Base-by-base conservation (phyloP, 1,140 invertebrate species). In the Delia radicum region DNA sequence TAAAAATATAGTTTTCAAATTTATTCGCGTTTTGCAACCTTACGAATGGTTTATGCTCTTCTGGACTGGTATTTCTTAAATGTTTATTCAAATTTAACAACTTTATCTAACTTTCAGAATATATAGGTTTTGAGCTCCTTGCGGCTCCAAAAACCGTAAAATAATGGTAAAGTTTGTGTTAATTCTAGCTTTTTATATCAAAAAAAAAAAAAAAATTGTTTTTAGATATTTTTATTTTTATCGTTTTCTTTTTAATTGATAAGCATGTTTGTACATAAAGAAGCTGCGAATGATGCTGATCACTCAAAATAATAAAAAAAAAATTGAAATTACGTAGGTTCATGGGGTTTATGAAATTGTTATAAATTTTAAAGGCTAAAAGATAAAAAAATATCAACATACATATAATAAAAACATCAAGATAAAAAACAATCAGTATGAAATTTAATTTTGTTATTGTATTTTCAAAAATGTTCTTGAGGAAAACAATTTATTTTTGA, bases 121-220 rank as follows among this genome's bases (percentile, higher is more conserved):
- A 13, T 3, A 8, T 7, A 24, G 75, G 75, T 76, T 76, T 73
- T 76, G 75, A 76, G 75, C 75, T 62, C 69, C 71, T 73, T 24
- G 27, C 71, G 55, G 75, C 75, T 76, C 75, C 12, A 76, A 73
- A 76, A 76, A 65, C 75, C 48, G 24, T 37, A 33, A 18, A n/a
- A n/a, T n/a, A n/a, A n/a, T n/a, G n/a, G n/a, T n/a, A n/a, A n/a
- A n/a, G n/a, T n/a, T 37, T 69, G 21, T 31, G 21, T 37, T 33
- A 12, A 8, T 10, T 21, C 65, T 15, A 8, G 65, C 21, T 69
- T 69, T 69, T 69, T 69, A 69, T 33, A 33, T 33, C 5, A 33
- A 69, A 69, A 37, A 2, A 12, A 69, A 8, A 24, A 69, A 33
- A 69, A 3, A 2, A 18, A 21, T 18, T 18, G 46, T 18, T 21